phyloP scores from a whole-genome alignment of 2,113 vertebrate species.

The Pardalotus punctatus region DNA sequence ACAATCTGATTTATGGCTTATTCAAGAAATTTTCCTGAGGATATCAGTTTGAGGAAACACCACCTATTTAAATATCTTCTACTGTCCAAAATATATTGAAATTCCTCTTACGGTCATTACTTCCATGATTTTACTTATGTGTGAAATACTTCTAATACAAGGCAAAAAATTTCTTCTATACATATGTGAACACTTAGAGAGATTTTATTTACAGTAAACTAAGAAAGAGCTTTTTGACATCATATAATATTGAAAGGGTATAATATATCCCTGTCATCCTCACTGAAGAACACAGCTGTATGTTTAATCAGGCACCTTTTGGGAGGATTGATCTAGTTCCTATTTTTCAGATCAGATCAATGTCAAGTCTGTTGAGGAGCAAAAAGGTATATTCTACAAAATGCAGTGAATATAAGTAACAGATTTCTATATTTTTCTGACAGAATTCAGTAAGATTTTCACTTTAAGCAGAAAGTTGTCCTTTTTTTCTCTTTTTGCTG shows the following conservation, averaged over 20 bases:
- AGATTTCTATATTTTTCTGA: background rate
- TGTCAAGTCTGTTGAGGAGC: background rate
- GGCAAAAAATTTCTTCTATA: background rate
- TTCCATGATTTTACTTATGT: background rate
- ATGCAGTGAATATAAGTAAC: background rate
- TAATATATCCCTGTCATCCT: background rate
- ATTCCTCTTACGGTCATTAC: background rate
- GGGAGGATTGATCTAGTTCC: background rate
- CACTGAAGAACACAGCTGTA: background rate
- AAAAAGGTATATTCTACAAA: background rate
- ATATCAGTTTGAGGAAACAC: background rate
- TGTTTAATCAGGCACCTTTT: background rate
- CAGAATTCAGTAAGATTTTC: background rate
- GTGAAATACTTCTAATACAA: background rate
- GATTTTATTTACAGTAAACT: background rate
- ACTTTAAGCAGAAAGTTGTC: background rate
- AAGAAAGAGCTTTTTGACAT: background rate
- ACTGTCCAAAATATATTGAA: background rate
- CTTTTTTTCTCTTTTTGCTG: background rate
- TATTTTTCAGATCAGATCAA: background rate
- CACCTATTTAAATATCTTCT: background rate
- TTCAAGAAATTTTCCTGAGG: background rate
- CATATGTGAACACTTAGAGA: background rate
- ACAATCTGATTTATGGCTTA: background rate
- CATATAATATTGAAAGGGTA: background rate